phyloP scores from a whole-genome alignment of 1,140 invertebrate genomes.

The Formica selysi region DNA sequence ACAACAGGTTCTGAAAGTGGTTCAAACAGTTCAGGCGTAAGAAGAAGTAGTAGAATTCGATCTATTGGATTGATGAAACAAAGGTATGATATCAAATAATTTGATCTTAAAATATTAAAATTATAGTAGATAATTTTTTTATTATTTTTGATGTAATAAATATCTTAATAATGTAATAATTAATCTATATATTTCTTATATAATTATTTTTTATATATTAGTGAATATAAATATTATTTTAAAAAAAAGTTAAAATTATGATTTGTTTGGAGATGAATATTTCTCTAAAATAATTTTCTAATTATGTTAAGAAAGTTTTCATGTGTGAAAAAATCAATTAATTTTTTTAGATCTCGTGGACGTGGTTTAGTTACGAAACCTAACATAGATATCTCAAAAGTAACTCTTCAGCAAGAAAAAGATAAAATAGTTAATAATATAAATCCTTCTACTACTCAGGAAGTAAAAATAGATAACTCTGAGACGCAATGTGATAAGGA shows the following conservation, averaged over 20 bases:
- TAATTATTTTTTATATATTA: not conserved
- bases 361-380: slow-evolving; percentile 84
- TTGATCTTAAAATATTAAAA: slow-evolving; percentile 35
- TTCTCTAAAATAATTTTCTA: slow-evolving; percentile 21
- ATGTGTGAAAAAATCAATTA: slow-evolving; percentile 24
- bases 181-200: not conserved
- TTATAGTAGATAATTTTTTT: not conserved
- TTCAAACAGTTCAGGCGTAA: slow-evolving; percentile 84
- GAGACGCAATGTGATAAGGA: slow-evolving; percentile 81
- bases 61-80: slow-evolving; percentile 85
- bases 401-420: slow-evolving; percentile 74
- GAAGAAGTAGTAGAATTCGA: slow-evolving; percentile 85
- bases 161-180: not conserved
- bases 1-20: slow-evolving; percentile 84
- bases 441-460: slow-evolving; percentile 64
- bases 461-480: slow-evolving; percentile 75
- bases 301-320: not conserved
- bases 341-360: slow-evolving; percentile 79
- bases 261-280: not conserved
- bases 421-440: slow-evolving; percentile 76
- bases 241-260: not conserved
- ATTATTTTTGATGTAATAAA: slow-evolving; percentile 20
- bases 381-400: slow-evolving; percentile 79
- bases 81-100: slow-evolving; percentile 70
- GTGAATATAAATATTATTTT: slow-evolving; percentile 4